phyloP scores from a whole-genome alignment of 2,797 vertebrate species.

The Manis crassicaudata region DNA sequence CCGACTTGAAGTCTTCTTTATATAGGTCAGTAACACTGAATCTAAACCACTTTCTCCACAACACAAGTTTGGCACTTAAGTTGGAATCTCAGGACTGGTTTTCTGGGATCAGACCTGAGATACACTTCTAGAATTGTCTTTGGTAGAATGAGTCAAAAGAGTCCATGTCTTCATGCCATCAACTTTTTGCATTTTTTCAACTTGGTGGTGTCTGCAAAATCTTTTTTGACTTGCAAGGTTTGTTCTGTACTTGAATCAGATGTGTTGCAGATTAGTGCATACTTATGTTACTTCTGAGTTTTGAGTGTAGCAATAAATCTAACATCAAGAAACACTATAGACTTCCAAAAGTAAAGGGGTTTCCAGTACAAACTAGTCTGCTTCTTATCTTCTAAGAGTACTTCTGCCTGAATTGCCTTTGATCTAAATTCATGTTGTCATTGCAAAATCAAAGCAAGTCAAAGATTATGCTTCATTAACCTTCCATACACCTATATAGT shows the following conservation, averaged over 20 bases:
- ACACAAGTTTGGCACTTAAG: not conserved
- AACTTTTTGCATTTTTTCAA: not conserved
- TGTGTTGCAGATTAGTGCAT: not conserved
- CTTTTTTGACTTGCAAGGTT: not conserved
- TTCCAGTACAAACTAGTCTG: not conserved
- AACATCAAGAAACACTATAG: not conserved
- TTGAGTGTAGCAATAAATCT: not conserved
- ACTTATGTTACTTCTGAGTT: not conserved
- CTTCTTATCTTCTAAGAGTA: not conserved
- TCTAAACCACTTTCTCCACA: conserved; percentile 25
- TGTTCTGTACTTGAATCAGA: not conserved
- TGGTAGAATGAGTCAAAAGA: not conserved
- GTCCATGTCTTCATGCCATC: not conserved
- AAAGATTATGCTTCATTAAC: not conserved
- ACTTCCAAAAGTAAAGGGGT: not conserved
- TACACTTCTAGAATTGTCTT: not conserved
- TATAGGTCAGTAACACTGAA: conserved; percentile 18
- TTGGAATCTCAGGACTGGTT: not conserved
- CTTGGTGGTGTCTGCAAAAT: not conserved
- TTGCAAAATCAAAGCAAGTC: conserved; percentile 23
- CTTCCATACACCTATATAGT: not conserved
- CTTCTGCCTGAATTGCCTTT: not conserved
- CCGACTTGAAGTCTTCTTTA: conserved; percentile 60
- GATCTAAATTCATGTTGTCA: not conserved
- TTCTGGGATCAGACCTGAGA: not conserved